These are phyloP conservation scores for Hystrix cristata DNA, from an alignment of 2,113 vertebrate species.

Conservation along the genomic window DNA sequence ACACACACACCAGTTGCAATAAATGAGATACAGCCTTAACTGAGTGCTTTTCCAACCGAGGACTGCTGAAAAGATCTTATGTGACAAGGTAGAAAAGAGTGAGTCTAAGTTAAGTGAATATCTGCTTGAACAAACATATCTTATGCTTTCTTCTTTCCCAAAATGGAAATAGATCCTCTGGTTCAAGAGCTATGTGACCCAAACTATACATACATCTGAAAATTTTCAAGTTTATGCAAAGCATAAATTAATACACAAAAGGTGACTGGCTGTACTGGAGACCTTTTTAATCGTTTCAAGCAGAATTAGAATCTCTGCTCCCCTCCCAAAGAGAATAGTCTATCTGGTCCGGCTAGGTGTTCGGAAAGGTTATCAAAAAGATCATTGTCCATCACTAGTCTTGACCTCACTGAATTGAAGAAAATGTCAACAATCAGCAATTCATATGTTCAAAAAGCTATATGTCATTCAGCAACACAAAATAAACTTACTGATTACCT, in stretches of 20 bases:
- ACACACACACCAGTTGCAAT: neutral
- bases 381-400: neutral
- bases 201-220: neutral
- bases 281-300: neutral
- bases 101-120: slow-evolving; percentile 14
- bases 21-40: slow-evolving; percentile 20
- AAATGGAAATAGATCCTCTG: neutral
- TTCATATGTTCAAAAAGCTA: neutral
- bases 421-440: neutral
- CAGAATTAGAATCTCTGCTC: neutral
- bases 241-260: slow-evolving; percentile 13
- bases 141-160: neutral
- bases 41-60: slow-evolving; percentile 23
- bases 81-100: slow-evolving; percentile 29
- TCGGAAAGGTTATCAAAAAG: slow-evolving; percentile 53
- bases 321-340: neutral
- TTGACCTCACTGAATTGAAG: slow-evolving; percentile 30
- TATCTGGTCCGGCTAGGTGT: neutral
- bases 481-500: slow-evolving; percentile 52
- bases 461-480: slow-evolving; percentile 3
- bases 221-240: neutral
- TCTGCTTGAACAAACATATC: slow-evolving; percentile 59
- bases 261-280: neutral
- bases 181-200: neutral
- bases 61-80: slow-evolving; percentile 39